Conservation (phyloP, 1,140 invertebrate genomes). For the Conopomorpha cramerella region DNA sequence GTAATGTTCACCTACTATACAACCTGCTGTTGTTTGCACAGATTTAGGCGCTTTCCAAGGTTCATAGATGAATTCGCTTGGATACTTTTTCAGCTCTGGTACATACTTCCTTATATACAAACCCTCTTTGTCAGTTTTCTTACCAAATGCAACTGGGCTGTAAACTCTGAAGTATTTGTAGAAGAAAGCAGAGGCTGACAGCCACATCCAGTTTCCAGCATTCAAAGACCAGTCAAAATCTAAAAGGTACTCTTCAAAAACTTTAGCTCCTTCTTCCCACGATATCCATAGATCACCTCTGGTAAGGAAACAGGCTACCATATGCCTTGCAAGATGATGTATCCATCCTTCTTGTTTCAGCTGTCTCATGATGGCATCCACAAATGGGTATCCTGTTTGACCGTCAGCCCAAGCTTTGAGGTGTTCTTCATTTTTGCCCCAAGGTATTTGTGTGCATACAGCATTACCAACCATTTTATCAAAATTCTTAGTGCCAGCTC, state of each 20-base stretch:
- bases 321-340: slow-evolving; percentile 75
- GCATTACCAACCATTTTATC: slow-evolving; percentile 73
- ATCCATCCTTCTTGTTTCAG: slow-evolving; percentile 77
- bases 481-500: slow-evolving; percentile 72
- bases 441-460: slow-evolving; percentile 74
- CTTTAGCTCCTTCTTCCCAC: slow-evolving; percentile 66
- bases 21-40: slow-evolving; percentile 70
- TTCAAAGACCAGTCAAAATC: slow-evolving; percentile 80
- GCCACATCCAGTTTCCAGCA: slow-evolving; percentile 83
- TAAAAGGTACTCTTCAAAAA: slow-evolving; percentile 73
- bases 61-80: slow-evolving; percentile 73
- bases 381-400: slow-evolving; percentile 77
- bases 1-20: slow-evolving; percentile 73
- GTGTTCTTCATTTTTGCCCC: slow-evolving; percentile 67
- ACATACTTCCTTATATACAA: slow-evolving; percentile 76
- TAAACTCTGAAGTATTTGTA: slow-evolving; percentile 77
- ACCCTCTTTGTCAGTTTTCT: slow-evolving; percentile 74
- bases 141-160: slow-evolving; percentile 76
- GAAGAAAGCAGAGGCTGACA: slow-evolving; percentile 77
- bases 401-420: slow-evolving; percentile 72
- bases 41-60: slow-evolving; percentile 75
- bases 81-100: slow-evolving; percentile 70
- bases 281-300: slow-evolving; percentile 68
- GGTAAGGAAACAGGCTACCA: slow-evolving; percentile 75
- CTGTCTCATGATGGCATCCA: slow-evolving; percentile 80